Evolutionary conservation across 2,113 vertebrate species (phyloP).

Genomic region (Ptychochromis oligacanthus): DNA sequence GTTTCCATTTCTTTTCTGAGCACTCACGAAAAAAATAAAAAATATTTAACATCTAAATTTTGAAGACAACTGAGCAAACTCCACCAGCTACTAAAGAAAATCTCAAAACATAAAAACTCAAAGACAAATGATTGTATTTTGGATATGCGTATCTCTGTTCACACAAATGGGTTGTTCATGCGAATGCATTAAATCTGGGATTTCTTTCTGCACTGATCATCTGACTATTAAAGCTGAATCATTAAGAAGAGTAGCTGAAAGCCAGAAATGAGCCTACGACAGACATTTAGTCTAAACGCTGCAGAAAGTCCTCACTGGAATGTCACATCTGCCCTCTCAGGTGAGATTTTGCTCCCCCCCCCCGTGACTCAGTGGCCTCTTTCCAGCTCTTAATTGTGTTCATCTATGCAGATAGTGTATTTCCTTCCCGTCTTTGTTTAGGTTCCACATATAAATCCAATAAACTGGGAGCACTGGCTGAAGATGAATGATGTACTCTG

Average conservation of each 20-base stretch:
- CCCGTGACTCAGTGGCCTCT: neutral
- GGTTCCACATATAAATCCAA: constrained; percentile 43
- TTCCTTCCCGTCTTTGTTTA: constrained; percentile 72
- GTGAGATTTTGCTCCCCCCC: constrained; percentile 32
- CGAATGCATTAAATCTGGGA: neutral
- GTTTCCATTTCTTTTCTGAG: constrained; percentile 1
- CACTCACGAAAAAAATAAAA: too few relatives aligned
- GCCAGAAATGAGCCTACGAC: neutral
- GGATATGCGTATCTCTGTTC: neutral
- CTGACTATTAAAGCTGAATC: neutral
- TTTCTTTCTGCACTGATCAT: neutral
- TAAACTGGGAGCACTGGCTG: constrained; percentile 33
- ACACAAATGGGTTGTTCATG: neutral
- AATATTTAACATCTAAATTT: neutral
- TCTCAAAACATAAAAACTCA: neutral
- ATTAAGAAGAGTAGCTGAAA: neutral
- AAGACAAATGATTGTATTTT: neutral
- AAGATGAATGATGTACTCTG: constrained; percentile 46
- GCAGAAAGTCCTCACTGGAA: constrained; percentile 22
- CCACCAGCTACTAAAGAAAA: neutral
- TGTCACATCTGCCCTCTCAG: constrained; percentile 47
- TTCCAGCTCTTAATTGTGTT: constrained; percentile 32
- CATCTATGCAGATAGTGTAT: constrained; percentile 11
- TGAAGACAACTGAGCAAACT: neutral
- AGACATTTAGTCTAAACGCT: neutral